Percentiles rank a stretch among this genome's conserved stretches.
Evolutionary conservation across 2,113 vertebrate species (phyloP).

Genomic region (Sminthopsis crassicaudata): DNA sequence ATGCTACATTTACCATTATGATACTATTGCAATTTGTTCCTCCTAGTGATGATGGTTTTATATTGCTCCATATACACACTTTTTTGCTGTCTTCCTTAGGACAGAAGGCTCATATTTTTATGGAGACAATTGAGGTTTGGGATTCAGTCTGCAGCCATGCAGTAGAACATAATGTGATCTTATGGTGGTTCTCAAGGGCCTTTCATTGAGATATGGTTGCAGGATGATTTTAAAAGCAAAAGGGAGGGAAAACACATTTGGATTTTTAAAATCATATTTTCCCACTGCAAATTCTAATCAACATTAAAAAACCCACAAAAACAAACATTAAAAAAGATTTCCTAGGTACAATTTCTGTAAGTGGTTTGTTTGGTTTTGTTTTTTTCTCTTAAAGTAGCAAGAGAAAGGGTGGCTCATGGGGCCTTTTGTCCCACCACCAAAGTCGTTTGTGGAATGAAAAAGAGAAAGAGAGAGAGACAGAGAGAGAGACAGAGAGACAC

Average conservation of each 20-base stretch:
- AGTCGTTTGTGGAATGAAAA: constrained; percentile 68
- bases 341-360: constrained; percentile 45
- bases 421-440: constrained; percentile 63
- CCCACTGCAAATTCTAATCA: constrained; percentile 47
- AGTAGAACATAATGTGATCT: constrained; percentile 54
- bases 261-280: constrained; percentile 59
- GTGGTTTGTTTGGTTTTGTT: background rate
- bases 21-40: constrained; percentile 47
- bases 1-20: constrained; percentile 40
- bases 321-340: constrained; percentile 51
- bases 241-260: constrained; percentile 7
- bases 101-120: constrained; percentile 53
- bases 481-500: too few species aligned
- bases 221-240: constrained; percentile 50
- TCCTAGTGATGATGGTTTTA: constrained; percentile 28
- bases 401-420: constrained; percentile 52
- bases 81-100: constrained; percentile 38
- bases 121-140: constrained; percentile 25
- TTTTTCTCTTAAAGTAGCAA: constrained; percentile 27
- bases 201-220: constrained; percentile 51
- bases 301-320: constrained; percentile 53
- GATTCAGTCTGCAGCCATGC: constrained; percentile 34
- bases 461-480: constrained; percentile 54
- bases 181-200: constrained; percentile 42
- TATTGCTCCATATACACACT: constrained; percentile 15